Conservation (phyloP, 2,888 invertebrate genomes). For the Pteria penguin region DNA sequence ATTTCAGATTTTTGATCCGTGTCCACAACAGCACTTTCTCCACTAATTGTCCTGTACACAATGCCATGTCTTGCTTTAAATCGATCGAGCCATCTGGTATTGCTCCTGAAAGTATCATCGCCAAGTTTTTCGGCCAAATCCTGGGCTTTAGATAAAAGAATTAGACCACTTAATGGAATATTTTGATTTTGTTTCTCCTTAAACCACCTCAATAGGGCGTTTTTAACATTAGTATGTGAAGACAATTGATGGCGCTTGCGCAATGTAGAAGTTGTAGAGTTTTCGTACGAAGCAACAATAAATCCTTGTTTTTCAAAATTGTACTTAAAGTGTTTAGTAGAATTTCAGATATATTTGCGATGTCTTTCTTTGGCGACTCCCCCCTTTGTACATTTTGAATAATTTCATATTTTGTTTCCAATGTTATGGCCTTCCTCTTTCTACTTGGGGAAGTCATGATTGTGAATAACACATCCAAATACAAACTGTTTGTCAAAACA, state of each 20-base stretch:
- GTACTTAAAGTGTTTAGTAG: too few species aligned
- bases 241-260: conserved; percentile 1
- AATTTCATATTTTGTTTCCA: conserved; percentile 22
- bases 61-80: conserved; percentile 36
- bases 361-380: too few species aligned
- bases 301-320: too few species aligned
- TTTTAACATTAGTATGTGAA: conserved; percentile 3
- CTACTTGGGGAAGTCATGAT: too few species aligned
- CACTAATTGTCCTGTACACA: conserved; percentile 17
- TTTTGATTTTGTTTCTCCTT: neutral
- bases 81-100: conserved; percentile 27
- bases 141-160: conserved; percentile 29
- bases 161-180: conserved; percentile 23
- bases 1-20: too few species aligned
- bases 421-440: too few species aligned
- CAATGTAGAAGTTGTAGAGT: neutral
- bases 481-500: too few species aligned
- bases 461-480: too few species aligned
- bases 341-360: too few species aligned
- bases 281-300: too few species aligned
- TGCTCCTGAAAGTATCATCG: conserved; percentile 14
- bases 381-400: conserved; percentile 6
- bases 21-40: conserved; percentile 39
- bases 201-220: conserved; percentile 18
- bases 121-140: conserved; percentile 21